Evolutionary conservation across 1,140 invertebrate species (phyloP).

Genomic region (Ceratosolen fusciceps): DNA sequence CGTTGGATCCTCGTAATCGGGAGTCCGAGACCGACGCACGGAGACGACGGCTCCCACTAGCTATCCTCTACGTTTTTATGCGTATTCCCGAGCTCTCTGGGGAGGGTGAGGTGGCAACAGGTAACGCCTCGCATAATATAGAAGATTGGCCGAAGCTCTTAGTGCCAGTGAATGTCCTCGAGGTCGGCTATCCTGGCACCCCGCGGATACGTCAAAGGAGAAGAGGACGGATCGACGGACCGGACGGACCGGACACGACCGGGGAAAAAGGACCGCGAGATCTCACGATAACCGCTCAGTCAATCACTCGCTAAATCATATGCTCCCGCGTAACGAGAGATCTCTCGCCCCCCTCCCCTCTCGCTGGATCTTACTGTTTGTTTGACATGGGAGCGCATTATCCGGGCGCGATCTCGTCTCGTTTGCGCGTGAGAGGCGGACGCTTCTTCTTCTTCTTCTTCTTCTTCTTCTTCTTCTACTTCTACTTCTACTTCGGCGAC

Average conservation of each 20-base stretch:
- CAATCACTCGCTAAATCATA: constrained; percentile 1
- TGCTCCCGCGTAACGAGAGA: not conserved
- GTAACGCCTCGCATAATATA: too few relatives aligned
- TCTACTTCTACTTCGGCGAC: not conserved
- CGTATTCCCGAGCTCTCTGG: too few relatives aligned
- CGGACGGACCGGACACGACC: not conserved
- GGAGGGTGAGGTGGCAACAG: too few relatives aligned
- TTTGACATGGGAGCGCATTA: not conserved
- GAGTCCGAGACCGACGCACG: too few relatives aligned
- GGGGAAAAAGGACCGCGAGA: not conserved
- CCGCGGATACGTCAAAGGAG: not conserved
- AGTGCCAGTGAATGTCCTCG: too few relatives aligned
- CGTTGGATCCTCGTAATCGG: too few relatives aligned
- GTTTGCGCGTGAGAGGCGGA: not conserved
- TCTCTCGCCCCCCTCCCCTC: not conserved
- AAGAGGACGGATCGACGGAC: not conserved
- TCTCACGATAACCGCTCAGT: not conserved
- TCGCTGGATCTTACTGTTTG: not conserved
- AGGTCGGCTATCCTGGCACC: too few relatives aligned
- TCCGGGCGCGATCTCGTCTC: not conserved
- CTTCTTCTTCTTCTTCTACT: not conserved
- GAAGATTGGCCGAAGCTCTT: too few relatives aligned
- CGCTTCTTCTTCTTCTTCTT: not conserved
- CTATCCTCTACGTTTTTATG: too few relatives aligned
- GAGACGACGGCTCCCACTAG: too few relatives aligned